These are phyloP conservation scores for Muntiacus muntjak DNA, from an alignment of 2,113 vertebrate genomes.

Conservation along the genomic window DNA sequence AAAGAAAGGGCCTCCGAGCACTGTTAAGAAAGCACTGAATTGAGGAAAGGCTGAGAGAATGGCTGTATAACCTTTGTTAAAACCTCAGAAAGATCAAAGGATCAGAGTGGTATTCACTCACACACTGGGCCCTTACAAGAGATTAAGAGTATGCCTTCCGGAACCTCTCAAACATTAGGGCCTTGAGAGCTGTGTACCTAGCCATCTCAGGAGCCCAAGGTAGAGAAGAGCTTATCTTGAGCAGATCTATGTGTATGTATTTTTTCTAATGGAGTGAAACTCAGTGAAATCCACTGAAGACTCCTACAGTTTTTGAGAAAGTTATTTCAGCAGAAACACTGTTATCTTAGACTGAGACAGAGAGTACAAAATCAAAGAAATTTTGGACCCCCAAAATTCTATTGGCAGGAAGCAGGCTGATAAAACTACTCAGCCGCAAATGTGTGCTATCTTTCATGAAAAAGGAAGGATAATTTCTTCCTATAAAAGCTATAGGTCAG, in stretches of 20 bases:
- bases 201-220: neutral
- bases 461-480: neutral
- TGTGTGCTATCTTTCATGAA: neutral
- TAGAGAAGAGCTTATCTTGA: neutral
- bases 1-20: neutral
- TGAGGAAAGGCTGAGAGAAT: neutral
- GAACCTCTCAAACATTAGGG: neutral
- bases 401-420: neutral
- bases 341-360: neutral
- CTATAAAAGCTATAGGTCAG: neutral
- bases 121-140: neutral
- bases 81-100: neutral
- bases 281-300: neutral
- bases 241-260: neutral
- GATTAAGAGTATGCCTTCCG: neutral
- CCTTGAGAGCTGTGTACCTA: neutral
- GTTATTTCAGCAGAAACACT: neutral
- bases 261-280: neutral
- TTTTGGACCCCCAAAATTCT: neutral
- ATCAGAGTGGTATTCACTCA: neutral
- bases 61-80: neutral
- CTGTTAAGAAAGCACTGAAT: neutral
- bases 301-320: neutral
- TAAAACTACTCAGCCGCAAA: neutral
- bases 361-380: neutral